Percentiles rank a stretch among this genome's conserved stretches.
Evolutionary conservation across 2,113 vertebrate genomes (phyloP).

Genomic region (Thunnus thynnus): DNA sequence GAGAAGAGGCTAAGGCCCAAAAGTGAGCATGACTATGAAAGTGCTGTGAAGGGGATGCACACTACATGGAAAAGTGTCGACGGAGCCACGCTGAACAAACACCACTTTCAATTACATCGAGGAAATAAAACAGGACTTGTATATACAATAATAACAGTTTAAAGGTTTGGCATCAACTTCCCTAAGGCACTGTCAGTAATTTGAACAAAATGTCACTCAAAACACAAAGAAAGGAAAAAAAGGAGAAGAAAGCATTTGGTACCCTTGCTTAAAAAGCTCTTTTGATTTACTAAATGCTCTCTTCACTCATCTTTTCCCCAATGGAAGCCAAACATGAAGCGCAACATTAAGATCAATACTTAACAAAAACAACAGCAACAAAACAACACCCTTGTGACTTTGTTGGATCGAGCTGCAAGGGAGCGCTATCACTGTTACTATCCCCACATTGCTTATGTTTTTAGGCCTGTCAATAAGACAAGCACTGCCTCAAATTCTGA

Average conservation of each 20-base stretch:
- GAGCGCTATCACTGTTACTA: conserved; percentile 46
- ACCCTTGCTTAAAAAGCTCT: conserved; percentile 55
- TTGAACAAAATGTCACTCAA: conserved; percentile 75
- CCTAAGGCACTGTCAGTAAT: conserved; percentile 73
- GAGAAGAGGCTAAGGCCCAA: conserved; percentile 76
- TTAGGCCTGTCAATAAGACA: conserved; percentile 52
- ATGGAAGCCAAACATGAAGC: conserved; percentile 72
- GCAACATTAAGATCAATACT: conserved; percentile 81
- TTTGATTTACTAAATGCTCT: conserved; percentile 80
- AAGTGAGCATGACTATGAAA: conserved; percentile 77
- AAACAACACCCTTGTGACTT: conserved; percentile 76
- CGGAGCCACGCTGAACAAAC: conserved; percentile 66
- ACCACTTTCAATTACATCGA: conserved; percentile 72
- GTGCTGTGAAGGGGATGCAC: conserved; percentile 66
- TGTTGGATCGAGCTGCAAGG: conserved; percentile 60
- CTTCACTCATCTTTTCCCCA: conserved; percentile 72
- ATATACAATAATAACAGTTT: conserved; percentile 65
- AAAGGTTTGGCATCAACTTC: conserved; percentile 70
- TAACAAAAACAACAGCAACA: conserved; percentile 74
- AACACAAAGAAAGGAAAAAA: conserved; percentile 58
- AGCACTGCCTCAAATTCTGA: conserved; percentile 50
- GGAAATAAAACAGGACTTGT: conserved; percentile 64
- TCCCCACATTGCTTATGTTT: conserved; percentile 57
- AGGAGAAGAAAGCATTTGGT: conserved; percentile 46
- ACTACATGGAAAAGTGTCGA: conserved; percentile 62